phyloP scores from a whole-genome alignment of 2,888 invertebrate genomes.

The Agonopterix heracliana region DNA sequence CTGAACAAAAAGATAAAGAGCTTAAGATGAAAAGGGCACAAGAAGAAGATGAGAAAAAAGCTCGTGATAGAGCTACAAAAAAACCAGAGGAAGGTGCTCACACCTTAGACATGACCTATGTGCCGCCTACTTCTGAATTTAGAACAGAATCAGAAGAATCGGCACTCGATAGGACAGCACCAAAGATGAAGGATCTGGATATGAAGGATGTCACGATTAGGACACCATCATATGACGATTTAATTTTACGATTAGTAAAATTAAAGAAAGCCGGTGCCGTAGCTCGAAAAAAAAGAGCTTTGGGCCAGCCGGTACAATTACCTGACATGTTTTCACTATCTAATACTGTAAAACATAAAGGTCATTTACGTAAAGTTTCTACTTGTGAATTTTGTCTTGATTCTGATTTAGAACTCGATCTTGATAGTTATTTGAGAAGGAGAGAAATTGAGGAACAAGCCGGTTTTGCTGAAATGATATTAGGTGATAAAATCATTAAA shows the following conservation, averaged over 20 bases:
- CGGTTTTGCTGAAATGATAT: slow-evolving; percentile 30
- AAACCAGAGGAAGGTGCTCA: too few relatives aligned
- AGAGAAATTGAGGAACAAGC: slow-evolving; percentile 13
- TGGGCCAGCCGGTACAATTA: too few relatives aligned
- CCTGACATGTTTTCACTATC: not conserved
- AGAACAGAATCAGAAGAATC: too few relatives aligned
- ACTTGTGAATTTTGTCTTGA: slow-evolving; percentile 22
- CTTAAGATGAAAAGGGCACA: slow-evolving; percentile 9
- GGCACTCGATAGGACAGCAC: too few relatives aligned
- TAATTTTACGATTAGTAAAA: slow-evolving; percentile 31
- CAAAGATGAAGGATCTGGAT: too few relatives aligned
- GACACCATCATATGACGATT: slow-evolving; percentile 25
- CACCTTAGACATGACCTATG: too few relatives aligned
- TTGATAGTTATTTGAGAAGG: slow-evolving; percentile 21
- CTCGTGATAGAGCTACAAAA: slow-evolving; percentile 23
- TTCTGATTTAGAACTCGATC: slow-evolving; percentile 32
- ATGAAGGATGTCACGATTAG: not conserved
- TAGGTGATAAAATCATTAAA: slow-evolving; percentile 40
- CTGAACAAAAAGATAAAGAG: slow-evolving; percentile 10
- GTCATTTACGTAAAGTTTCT: slow-evolving; percentile 5
- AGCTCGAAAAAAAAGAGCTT: slow-evolving; percentile 7
- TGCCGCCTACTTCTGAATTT: too few relatives aligned
- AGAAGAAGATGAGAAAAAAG: slow-evolving; percentile 12
- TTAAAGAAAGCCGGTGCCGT: slow-evolving; percentile 16
- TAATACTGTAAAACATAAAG: not conserved